Evolutionary conservation across 2,888 invertebrate species (phyloP).

Genomic region (Caenorhabditis wallacei): DNA sequence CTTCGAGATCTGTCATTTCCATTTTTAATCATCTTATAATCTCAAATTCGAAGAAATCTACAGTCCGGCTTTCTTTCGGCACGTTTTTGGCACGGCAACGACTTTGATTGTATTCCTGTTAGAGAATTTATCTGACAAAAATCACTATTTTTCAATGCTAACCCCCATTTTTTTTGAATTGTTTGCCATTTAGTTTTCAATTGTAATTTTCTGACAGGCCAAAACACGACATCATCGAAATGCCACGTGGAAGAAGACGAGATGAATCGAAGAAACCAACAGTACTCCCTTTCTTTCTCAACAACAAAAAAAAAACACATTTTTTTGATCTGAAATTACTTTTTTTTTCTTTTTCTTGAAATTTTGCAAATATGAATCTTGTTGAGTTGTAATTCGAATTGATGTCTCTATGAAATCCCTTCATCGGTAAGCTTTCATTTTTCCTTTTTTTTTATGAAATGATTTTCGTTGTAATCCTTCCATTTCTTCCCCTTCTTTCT

Average conservation of each 20-base stretch:
- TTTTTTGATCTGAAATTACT: slow-evolving; percentile 22
- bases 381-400: slow-evolving; percentile 17
- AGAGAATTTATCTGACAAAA: background rate
- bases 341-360: slow-evolving; percentile 4
- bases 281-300: background rate
- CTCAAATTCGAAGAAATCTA: no score
- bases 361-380: slow-evolving; percentile 15
- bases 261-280: slow-evolving; percentile 12
- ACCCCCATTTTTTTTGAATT: background rate
- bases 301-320: slow-evolving; percentile 18
- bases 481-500: background rate
- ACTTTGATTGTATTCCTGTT: no score
- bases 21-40: no score
- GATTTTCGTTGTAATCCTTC: slow-evolving; percentile 13
- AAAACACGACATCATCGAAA: background rate
- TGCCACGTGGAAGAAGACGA: background rate
- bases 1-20: no score
- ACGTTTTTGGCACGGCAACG: no score
- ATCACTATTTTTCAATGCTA: background rate
- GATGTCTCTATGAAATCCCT: background rate
- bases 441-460: background rate
- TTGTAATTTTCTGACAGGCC: slow-evolving; percentile 55
- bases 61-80: no score
- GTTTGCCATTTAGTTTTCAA: slow-evolving; percentile 22
- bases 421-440: slow-evolving; percentile 5